A percentile compares a stretch with the other conserved stretches of the same genome.
These are phyloP conservation scores for Tenthredo livida DNA, from an alignment of 2,888 invertebrate genomes.

Conservation along the genomic window DNA sequence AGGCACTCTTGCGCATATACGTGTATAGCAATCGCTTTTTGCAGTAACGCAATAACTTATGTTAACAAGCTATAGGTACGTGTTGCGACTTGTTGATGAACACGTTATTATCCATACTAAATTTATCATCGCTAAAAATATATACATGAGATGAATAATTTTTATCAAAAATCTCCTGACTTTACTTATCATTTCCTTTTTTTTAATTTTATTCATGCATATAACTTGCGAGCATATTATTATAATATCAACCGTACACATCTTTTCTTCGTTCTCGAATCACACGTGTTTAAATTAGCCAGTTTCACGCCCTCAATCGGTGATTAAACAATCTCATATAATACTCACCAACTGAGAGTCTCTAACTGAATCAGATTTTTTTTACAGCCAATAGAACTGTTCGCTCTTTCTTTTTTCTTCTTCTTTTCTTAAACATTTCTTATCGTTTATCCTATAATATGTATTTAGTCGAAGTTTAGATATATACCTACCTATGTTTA, in stretches of 20 bases:
- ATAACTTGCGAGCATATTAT: not conserved
- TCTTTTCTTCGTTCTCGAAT: not conserved
- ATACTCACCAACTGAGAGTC: not conserved
- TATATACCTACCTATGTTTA: not conserved
- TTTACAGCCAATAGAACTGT: not conserved
- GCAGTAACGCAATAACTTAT: not conserved
- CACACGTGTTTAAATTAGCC: not conserved
- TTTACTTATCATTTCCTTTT: not conserved
- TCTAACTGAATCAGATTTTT: not conserved
- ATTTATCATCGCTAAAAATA: not conserved
- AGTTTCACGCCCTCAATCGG: not conserved
- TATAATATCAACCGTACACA: not conserved
- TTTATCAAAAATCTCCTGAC: not conserved
- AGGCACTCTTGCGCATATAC: not conserved
- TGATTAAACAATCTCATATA: not conserved
- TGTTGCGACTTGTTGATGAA: not conserved
- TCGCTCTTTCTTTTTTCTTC: not conserved
- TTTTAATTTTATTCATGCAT: too few species aligned
- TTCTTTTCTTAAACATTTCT: not conserved
- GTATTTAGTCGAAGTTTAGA: not conserved
- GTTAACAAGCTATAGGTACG: not conserved
- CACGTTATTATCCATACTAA: not conserved
- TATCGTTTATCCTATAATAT: not conserved
- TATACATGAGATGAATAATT: not conserved
- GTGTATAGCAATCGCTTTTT: conserved; percentile 3